A percentile compares a stretch with the other conserved stretches of the same genome.
Conservation (phyloP, 1,140 invertebrate species). For the Orius laevigatus region DNA sequence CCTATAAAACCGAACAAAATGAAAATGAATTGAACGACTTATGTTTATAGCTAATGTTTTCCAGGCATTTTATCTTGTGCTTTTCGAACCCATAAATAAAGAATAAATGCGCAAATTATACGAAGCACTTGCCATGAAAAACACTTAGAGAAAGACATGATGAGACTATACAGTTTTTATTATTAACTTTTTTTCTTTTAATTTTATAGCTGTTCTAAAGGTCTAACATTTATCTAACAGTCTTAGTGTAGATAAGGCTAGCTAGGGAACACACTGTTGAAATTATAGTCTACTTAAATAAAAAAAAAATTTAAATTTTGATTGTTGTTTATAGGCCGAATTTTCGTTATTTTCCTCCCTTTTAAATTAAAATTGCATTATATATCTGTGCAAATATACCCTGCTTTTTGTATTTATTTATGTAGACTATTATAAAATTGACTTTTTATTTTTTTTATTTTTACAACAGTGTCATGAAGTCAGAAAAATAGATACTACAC, state of each 20-base stretch:
- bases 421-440: constrained; percentile 9
- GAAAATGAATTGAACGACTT: no score
- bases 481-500: constrained; percentile 16
- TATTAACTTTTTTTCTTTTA: constrained; percentile 1
- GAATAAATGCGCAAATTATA: background rate
- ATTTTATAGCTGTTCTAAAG: background rate
- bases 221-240: constrained; percentile 14
- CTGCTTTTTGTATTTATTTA: constrained; percentile 3
- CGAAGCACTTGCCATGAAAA: background rate
- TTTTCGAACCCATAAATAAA: background rate
- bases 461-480: constrained; percentile 12
- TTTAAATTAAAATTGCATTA: background rate
- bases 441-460: constrained; percentile 1
- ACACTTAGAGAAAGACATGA: constrained; percentile 14
- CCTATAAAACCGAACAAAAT: no score
- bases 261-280: constrained; percentile 16
- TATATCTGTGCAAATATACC: background rate
- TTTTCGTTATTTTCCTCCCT: background rate
- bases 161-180: constrained; percentile 13
- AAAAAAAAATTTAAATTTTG: constrained; percentile 5
- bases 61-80: background rate
- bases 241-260: constrained; percentile 17
- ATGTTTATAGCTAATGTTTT: no score
- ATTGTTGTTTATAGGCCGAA: constrained; percentile 4
- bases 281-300: constrained; percentile 10